Evolutionary conservation across 37 sponge, comb jelly and placozoan species (phyloP), one percentile per base, ranked within the genome.

Genomic region (Dysidea cf. avara): DNA sequence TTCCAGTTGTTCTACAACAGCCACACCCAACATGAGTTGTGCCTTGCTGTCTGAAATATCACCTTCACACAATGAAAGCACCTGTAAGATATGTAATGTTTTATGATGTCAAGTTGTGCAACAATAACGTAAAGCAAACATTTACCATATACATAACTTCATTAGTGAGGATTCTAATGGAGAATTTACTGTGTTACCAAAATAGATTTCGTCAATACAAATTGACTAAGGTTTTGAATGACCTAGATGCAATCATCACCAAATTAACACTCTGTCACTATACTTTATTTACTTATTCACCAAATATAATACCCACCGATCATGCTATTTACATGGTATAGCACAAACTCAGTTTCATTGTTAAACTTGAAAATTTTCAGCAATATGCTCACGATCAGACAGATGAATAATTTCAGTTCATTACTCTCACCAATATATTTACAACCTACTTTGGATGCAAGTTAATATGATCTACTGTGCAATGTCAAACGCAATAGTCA

Each of bases 1-100:
- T 99, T 96, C n/a, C 93, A 95, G 81, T 61, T 68, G 78, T 70
- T 99, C 99, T 68, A 99, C 86, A 11, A 91, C 83, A 56, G 75
- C 99, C 12, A 99, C 69, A 34, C 95, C 88, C 25, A 98, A 90
- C 18, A 80, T 77, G 47, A 98, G 69, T 65, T 99, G 99, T 2
- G 87, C 93, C n/a, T 89, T 88, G 61, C 88, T 84, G 68, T 99
- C 99, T 7, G 90, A 82, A 33, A 96, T 77, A 22, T 95, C 96
- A 39, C 95, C 99, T 53, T 99, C 99, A 72, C 89, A 95, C 30
- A 99, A 70, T 59, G 85, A 84, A 43, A 95, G 87, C 16, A 94
- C 96, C 90, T 95, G 69, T 20, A 59, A 69, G 30, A 51, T 3
- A 59, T 69, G 49, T 34, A 56, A n/a, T n/a, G n/a, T n/a, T n/a